These are phyloP conservation scores for Ophioninae sp. DNA, from an alignment of 2,888 invertebrate species.

Conservation along the genomic window DNA sequence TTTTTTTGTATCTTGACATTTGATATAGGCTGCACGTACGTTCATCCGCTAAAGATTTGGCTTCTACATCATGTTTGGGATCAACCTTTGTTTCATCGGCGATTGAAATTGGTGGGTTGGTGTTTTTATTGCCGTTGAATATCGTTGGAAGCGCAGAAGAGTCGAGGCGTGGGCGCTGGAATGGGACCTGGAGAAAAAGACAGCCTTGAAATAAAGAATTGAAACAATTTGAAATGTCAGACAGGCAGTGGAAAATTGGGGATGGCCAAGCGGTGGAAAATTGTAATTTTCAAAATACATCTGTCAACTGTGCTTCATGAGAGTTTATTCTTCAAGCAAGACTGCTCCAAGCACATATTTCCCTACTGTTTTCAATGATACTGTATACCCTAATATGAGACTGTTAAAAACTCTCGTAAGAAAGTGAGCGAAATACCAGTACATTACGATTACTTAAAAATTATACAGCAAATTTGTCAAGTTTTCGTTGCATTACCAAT, in stretches of 20 bases:
- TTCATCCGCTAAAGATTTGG: neutral
- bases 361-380: too few relatives aligned
- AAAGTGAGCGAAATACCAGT: too few relatives aligned
- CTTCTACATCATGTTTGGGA: neutral
- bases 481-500: too few relatives aligned
- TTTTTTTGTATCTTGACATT: neutral
- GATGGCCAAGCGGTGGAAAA: too few relatives aligned
- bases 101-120: neutral
- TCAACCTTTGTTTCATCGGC: neutral
- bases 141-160: constrained; percentile 20
- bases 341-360: too few relatives aligned
- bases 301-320: too few relatives aligned
- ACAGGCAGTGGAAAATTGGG: neutral
- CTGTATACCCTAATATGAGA: too few relatives aligned
- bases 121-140: neutral
- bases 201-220: neutral
- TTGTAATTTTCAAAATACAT: neutral
- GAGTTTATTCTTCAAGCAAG: too few relatives aligned
- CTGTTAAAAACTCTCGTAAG: too few relatives aligned
- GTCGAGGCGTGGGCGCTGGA: constrained; percentile 16
- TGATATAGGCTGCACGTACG: neutral
- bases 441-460: too few relatives aligned
- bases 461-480: too few relatives aligned
- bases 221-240: neutral
- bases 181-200: constrained; percentile 21